Base-by-base conservation (phyloP, 2,888 invertebrate genomes). In the Chironomus tentans region DNA sequence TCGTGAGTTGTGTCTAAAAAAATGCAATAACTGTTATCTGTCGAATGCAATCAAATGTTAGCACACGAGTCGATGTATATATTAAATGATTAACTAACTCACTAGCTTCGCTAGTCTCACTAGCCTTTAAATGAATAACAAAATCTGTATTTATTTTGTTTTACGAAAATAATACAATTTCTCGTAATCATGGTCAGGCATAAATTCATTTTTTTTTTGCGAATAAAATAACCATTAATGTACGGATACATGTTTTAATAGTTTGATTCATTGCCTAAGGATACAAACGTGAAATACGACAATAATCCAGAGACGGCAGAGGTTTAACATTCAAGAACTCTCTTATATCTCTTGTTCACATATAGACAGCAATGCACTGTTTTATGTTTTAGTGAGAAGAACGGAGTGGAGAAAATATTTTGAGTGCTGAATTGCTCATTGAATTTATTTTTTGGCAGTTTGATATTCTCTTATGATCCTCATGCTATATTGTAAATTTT, bases 181-280 rank as follows among this genome's bases (percentile, higher is more conserved):
- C 13, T 13, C 65, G 18, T 65, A 56, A 7, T 18, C 15, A 65
- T 13, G 65, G 65, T n/a, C 65, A 65, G 65, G 24, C 65, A 65
- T 22, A 65, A 21, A 65, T 18, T 62, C 22, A 62, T 3, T 21
- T 10, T 62, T 65, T 65, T 65, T 65, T 65, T 22, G 24, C 65
- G 65, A 65, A 65, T 65, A 65, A 65, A 65, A 65, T 65, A 65
- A 65, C 65, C 65, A 65, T 65, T 65, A 65, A 65, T 24, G 18
- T 24, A 22, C 65, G 65, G 65, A 24, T 24, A 24, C 65, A 65
- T 65, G 65, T 65, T 56, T 56, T 65, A 65, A 65, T 38, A 65
- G 24, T 24, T 65, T 65, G 13, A 65, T 65, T 65, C 65, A 24
- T 65, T 22, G 65, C 65, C 65, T 24, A 13, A 65, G 65, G 65